Conservation (phyloP, 2,113 vertebrate genomes). For the Psammodynastes pulverulentus region DNA sequence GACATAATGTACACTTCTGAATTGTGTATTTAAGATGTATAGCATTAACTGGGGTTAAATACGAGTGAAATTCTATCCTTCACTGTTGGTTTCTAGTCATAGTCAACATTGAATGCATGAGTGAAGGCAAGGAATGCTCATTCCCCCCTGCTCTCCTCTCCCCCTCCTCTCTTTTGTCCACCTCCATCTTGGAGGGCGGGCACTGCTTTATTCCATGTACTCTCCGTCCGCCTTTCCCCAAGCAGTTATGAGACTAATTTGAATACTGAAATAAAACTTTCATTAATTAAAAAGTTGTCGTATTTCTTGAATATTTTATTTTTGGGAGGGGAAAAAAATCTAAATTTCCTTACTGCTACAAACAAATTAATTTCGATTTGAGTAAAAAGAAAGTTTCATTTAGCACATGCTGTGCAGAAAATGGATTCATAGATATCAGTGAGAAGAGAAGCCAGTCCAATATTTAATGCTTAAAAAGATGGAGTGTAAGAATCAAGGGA, state of each 20-base stretch:
- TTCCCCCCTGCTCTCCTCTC: neutral
- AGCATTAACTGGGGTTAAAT: constrained; percentile 61
- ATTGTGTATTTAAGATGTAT: constrained; percentile 59
- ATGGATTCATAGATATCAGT: neutral
- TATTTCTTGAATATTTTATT: constrained; percentile 9
- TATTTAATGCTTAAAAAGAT: neutral
- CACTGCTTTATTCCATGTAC: constrained; percentile 19
- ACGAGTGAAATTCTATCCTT: constrained; percentile 49
- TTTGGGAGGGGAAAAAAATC: no score
- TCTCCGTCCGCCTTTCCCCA: constrained; percentile 48
- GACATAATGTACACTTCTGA: constrained; percentile 56
- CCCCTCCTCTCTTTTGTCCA: neutral
- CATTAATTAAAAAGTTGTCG: constrained; percentile 57
- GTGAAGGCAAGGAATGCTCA: constrained; percentile 2
- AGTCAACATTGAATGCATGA: constrained; percentile 63
- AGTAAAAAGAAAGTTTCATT: neutral
- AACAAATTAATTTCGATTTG: neutral
- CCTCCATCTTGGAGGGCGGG: neutral
- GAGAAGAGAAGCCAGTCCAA: neutral
- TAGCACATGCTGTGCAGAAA: neutral
- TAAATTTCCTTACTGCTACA: neutral
- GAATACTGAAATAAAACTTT: constrained; percentile 69
- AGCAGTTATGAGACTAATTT: constrained; percentile 60
- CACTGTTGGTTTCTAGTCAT: constrained; percentile 62
- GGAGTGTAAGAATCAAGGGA: neutral